A percentile compares a stretch with the other conserved stretches of the same genome.
These are phyloP conservation scores for Neolamprologus tretocephalus DNA, from an alignment of 2,113 vertebrate genomes.

Conservation along the genomic window DNA sequence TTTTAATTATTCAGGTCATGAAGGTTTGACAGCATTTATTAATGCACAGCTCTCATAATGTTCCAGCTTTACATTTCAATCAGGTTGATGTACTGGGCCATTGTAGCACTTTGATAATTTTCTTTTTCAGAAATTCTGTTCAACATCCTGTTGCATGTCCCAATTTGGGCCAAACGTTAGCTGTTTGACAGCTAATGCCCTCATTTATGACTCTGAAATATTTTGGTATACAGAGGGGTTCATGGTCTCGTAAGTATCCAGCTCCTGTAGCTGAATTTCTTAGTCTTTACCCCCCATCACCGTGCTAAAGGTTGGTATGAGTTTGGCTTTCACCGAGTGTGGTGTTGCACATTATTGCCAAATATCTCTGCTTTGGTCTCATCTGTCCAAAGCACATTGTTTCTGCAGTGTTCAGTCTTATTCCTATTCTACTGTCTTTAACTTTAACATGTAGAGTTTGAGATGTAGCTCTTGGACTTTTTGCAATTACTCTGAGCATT, in stretches of 20 bases:
- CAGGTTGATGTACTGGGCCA: not conserved
- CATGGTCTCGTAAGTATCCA: rapidly evolving
- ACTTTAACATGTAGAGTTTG: not conserved
- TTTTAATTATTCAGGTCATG: not conserved
- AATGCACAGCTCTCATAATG: not conserved
- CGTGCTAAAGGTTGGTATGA: not conserved
- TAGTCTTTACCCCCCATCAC: not conserved
- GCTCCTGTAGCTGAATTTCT: not conserved
- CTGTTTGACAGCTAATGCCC: not conserved
- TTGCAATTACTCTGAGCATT: not conserved
- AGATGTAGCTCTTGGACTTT: not conserved
- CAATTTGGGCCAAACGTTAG: not conserved
- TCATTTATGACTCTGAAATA: not conserved
- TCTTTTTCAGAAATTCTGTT: not conserved
- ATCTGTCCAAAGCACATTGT: not conserved
- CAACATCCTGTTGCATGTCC: not conserved
- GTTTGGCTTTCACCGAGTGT: not conserved
- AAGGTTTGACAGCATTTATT: not conserved
- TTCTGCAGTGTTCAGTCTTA: not conserved
- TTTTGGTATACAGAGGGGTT: not conserved
- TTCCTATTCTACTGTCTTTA: not conserved
- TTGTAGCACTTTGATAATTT: not conserved
- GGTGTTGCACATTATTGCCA: not conserved
- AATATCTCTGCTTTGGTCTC: not conserved
- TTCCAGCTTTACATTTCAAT: not conserved